Evolutionary conservation across 2,888 invertebrate species (phyloP), one percentile per base, ranked within the genome.

Genomic region (Cataglyphis livida): DNA sequence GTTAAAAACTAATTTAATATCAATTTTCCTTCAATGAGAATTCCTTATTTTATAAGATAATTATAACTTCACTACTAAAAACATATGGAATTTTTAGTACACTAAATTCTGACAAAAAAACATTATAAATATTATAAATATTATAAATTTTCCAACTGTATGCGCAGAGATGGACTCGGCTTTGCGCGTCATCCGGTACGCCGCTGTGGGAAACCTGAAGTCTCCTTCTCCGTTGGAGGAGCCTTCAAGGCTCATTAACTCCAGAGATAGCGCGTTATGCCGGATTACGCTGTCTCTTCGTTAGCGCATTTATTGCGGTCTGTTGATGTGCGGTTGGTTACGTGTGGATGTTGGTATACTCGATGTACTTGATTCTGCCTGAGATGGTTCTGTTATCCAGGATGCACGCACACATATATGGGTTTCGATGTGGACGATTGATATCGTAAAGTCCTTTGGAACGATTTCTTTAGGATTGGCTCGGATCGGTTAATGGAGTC

Each of bases 211-310:
- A 91, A 91, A 85, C 64, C 59, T 66, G 68, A 81, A 82, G 78
- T 59, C 82, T 81, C 76, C 76, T n/a, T 28, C 66, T 59, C 61
- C 79, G 59, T 21, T 64, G 59, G 61, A 38, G 57, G 62, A 71
- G 82, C 83, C 76, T 88, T 90, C 85, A 66, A 88, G 84, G 85
- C 90, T 89, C 87, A 87, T 88, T 89, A 89, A 90, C 87, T 83
- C 84, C 61, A 70, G 74, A 87, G 90, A 88, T 85, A 84, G 79
- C 87, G 84, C 82, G 87, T 86, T 81, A 74, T 64, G 82, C 51
- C 51, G 83, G 79, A 89, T 89, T 86, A 86, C 82, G 65, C 59
- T 18, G 82, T 79, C 82, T 66, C 85, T 71, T 81, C 51, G 81
- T 64, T 76, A 86, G 64, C 75, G 59, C 21, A 59, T 64, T 82